Base-by-base conservation (phyloP, 1,140 invertebrate genomes). In the Cylas formicarius region DNA sequence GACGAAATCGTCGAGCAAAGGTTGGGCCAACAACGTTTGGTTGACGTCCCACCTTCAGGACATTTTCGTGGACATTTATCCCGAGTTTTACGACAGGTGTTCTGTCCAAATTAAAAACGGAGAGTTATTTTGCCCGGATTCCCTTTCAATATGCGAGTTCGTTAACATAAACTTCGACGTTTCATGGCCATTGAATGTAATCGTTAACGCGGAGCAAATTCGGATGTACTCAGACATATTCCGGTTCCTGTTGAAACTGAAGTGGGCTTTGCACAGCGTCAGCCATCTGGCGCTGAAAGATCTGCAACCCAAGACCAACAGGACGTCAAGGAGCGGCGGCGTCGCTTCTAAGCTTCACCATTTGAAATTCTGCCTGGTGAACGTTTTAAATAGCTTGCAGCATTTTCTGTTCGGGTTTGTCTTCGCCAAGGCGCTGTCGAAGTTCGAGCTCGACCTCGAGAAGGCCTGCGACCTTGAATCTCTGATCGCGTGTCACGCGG, bases 391-490 rank as follows among this genome's bases (percentile, higher is more conserved):
- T 39, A 75, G 70, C 32, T 67, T 81, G 32, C 76, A 81, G 51
- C 71, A 75, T 44, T 81, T 81, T 48, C 63, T 81, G 21, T 77
- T 78, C 58, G 76, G 77, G 2, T 72, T 76, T 61, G 74, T 79
- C 33, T 62, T 80, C 20, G 32, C 14, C 11, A 55, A 57, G 27
- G 47, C 27, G 41, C 22, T 49, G 8, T 42, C 41, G 14, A 47
- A 53, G 24, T 65, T 61, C 38, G 54, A 63, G 29, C 18, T 54
- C 11, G 55, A 57, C 40, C 57, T 65, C 16, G 57, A 62, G 26
- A 56, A 55, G n/a, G 51, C 62, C 0, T 50, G 52, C 23, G 56
- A 63, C 48, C 31, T 65, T 11, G 53, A 62, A 17, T 41, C 56
- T 7, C 18, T 65, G 14, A 54, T 58, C 7, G 44, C 37, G 22